phyloP scores from a whole-genome alignment of 2,113 vertebrate genomes.

The Pyrgilauda ruficollis region DNA sequence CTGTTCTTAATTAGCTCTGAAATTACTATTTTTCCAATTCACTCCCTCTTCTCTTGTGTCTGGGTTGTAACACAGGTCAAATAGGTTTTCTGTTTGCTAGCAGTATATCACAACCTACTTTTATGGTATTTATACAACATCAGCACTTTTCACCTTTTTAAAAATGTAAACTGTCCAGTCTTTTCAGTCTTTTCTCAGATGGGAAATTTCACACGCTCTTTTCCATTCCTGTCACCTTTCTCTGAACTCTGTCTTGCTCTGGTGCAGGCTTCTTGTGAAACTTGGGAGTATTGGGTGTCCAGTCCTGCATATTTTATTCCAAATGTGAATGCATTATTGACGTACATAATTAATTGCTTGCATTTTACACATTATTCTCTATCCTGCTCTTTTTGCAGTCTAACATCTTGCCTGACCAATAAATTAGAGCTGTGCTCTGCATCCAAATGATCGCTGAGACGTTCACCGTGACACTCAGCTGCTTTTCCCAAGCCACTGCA shows the following conservation, averaged over 20 bases:
- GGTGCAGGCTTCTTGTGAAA: background rate
- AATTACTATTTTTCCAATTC: background rate
- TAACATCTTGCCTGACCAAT: slow-evolving; percentile 20
- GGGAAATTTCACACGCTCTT: background rate
- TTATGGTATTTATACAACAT: background rate
- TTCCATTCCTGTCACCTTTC: background rate
- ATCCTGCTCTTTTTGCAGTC: background rate
- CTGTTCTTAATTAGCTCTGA: background rate
- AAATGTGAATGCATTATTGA: background rate
- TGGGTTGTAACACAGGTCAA: background rate
- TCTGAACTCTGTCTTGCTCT: slow-evolving; percentile 1
- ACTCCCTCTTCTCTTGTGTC: background rate
- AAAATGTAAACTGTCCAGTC: background rate
- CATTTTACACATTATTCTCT: slow-evolving; percentile 26
- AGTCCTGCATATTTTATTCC: background rate
- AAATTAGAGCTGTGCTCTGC: slow-evolving; percentile 36
- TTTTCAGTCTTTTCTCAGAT: background rate
- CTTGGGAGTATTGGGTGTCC: background rate
- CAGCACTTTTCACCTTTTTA: background rate
- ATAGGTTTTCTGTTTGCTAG: background rate
- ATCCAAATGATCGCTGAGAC: background rate
- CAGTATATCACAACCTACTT: background rate
- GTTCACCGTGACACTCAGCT: background rate
- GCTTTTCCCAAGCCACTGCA: slow-evolving; percentile 2
- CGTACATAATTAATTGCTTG: slow-evolving; percentile 26